Conservation (phyloP, 2,888 invertebrate genomes). For the Agapostemon virescens region DNA sequence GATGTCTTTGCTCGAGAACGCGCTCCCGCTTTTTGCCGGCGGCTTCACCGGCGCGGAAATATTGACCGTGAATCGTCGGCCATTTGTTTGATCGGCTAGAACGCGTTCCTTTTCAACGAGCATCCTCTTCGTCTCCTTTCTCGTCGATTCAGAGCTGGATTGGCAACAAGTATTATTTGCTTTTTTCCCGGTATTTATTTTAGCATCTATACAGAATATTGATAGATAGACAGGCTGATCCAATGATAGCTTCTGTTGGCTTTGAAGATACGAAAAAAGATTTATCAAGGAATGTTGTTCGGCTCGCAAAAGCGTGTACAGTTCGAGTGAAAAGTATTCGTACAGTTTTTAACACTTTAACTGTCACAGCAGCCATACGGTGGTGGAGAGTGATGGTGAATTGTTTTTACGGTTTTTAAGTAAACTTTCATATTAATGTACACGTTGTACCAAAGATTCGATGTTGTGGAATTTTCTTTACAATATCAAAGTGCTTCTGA, state of each 20-base stretch:
- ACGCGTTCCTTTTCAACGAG: background rate
- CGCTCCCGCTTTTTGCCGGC: constrained; percentile 6
- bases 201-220: background rate
- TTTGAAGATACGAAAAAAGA: background rate
- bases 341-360: too few species aligned
- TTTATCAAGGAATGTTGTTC: background rate
- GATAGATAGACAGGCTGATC: background rate
- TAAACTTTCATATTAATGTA: too few species aligned
- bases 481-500: too few species aligned
- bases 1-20: constrained; percentile 30
- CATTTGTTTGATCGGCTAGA: constrained; percentile 9
- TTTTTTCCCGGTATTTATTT: background rate
- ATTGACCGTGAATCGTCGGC: constrained; percentile 5
- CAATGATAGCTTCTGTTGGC: background rate
- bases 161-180: background rate
- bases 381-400: too few species aligned
- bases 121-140: background rate
- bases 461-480: too few species aligned
- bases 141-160: background rate
- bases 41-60: constrained; percentile 17
- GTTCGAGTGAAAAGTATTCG: too few species aligned
- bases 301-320: too few species aligned
- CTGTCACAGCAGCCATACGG: too few species aligned
- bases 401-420: too few species aligned
- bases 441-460: too few species aligned